Percentiles rank a stretch among this genome's conserved stretches.
phyloP scores from a whole-genome alignment of 1,140 invertebrate genomes.

The Phenacoccus solenopsis region DNA sequence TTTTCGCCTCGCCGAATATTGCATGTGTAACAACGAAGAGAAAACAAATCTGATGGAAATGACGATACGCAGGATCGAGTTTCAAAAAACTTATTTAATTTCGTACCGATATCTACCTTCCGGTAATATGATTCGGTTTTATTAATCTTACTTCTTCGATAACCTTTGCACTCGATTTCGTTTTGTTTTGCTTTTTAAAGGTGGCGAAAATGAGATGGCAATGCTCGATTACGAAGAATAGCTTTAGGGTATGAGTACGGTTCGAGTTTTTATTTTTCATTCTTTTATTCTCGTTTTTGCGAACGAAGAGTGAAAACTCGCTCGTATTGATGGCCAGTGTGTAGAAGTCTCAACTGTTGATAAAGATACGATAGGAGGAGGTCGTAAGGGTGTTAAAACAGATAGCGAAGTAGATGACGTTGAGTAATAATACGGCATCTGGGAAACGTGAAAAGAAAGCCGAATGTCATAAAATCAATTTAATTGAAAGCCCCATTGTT shows the following conservation, averaged over 20 bases:
- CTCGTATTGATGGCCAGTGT: neutral
- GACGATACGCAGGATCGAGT: neutral
- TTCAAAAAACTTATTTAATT: conserved; percentile 4
- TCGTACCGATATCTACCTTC: neutral
- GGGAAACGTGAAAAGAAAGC: neutral
- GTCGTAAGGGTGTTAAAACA: neutral
- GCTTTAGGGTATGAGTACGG: too few species aligned
- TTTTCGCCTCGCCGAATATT: too few species aligned
- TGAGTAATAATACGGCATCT: neutral
- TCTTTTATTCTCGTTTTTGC: neutral
- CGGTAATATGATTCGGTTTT: conserved; percentile 1
- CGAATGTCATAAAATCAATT: neutral
- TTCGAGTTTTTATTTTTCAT: too few species aligned
- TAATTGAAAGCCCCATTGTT: neutral
- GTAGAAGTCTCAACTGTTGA: neutral
- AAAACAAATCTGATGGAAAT: too few species aligned
- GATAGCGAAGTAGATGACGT: neutral
- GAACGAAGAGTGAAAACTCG: too few species aligned
- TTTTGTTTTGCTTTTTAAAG: neutral
- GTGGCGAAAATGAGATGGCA: too few species aligned
- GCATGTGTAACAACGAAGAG: too few species aligned
- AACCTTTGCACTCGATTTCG: neutral
- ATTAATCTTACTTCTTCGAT: neutral
- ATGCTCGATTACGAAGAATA: too few species aligned
- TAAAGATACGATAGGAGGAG: neutral